These are phyloP conservation scores for Drosophila tani DNA, from an alignment of 1,140 invertebrate species.

Conservation along the genomic window DNA sequence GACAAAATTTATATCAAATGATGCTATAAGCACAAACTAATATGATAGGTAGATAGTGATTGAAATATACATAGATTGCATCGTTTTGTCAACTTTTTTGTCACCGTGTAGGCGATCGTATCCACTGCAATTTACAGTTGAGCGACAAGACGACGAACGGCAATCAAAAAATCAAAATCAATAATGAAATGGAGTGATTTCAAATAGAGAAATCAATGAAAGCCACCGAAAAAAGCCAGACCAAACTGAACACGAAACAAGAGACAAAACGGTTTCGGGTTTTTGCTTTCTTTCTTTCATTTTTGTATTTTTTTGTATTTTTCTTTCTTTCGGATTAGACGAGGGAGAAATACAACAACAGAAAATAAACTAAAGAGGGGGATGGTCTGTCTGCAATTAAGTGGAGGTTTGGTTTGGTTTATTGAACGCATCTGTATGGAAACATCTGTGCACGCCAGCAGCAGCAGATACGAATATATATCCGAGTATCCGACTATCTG, in stretches of 20 bases:
- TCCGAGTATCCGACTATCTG: neutral
- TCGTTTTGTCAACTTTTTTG: neutral
- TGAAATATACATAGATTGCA: too few relatives aligned
- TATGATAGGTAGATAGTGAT: too few relatives aligned
- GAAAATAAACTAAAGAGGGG: constrained; percentile 19
- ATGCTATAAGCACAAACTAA: too few relatives aligned
- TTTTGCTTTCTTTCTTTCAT: constrained; percentile 27
- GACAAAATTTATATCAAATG: too few relatives aligned
- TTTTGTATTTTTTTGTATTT: constrained; percentile 10
- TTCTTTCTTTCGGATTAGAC: constrained; percentile 21
- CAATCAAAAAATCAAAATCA: constrained; percentile 79
- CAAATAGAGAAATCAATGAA: constrained; percentile 81
- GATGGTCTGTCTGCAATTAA: constrained; percentile 50
- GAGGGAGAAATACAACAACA: constrained; percentile 6
- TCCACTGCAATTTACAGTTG: constrained; percentile 55
- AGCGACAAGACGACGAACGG: constrained; percentile 27
- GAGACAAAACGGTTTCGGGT: constrained; percentile 72
- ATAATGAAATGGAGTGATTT: constrained; percentile 78
- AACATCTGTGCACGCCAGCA: constrained; percentile 19
- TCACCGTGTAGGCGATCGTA: constrained; percentile 9
- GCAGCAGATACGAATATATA: constrained; percentile 30
- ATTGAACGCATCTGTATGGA: constrained; percentile 65
- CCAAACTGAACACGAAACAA: constrained; percentile 10
- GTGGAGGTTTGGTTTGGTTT: constrained; percentile 58
- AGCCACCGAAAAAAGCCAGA: constrained; percentile 42